A percentile compares a stretch with the other conserved stretches of the same genome.
phyloP scores from a whole-genome alignment of 1,140 invertebrate genomes.

The Neodiprion lecontei region DNA sequence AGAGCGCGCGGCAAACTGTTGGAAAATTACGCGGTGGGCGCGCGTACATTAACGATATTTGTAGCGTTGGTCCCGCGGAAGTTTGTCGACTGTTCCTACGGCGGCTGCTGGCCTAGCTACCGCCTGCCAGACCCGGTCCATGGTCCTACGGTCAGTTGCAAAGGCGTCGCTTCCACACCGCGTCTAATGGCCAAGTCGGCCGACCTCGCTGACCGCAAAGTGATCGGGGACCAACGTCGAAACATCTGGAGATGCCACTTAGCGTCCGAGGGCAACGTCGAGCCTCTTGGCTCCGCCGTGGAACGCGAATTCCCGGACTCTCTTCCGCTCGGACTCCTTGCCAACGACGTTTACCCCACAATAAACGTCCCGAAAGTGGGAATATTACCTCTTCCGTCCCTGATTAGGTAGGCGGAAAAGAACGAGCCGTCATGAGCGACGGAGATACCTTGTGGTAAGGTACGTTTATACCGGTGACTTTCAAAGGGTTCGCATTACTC shows the following conservation, averaged over 20 bases:
- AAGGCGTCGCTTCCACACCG: constrained; percentile 1
- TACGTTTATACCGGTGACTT: too few species aligned
- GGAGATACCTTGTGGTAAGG: too few species aligned
- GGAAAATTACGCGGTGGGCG: background rate
- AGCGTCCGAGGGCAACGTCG: background rate
- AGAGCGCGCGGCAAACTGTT: background rate
- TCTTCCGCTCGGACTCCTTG: too few species aligned
- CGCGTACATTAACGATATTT: constrained; percentile 1
- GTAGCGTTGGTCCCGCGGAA: background rate
- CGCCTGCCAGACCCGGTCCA: too few species aligned
- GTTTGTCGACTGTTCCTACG: background rate
- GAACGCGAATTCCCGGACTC: too few species aligned
- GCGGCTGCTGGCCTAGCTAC: background rate
- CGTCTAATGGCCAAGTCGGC: background rate
- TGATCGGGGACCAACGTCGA: background rate
- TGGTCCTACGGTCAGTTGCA: background rate
- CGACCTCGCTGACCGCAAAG: background rate
- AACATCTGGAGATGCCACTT: background rate
- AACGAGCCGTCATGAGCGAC: too few species aligned
- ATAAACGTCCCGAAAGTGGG: too few species aligned
- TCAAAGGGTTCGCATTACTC: too few species aligned
- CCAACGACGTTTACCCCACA: too few species aligned
- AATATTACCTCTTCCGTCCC: too few species aligned
- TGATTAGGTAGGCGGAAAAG: too few species aligned
- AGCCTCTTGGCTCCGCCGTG: too few species aligned